Evolutionary conservation across 1,140 invertebrate genomes (phyloP), one percentile per base, ranked within the genome.

Genomic region (Pygmarrhopalites habei): DNA sequence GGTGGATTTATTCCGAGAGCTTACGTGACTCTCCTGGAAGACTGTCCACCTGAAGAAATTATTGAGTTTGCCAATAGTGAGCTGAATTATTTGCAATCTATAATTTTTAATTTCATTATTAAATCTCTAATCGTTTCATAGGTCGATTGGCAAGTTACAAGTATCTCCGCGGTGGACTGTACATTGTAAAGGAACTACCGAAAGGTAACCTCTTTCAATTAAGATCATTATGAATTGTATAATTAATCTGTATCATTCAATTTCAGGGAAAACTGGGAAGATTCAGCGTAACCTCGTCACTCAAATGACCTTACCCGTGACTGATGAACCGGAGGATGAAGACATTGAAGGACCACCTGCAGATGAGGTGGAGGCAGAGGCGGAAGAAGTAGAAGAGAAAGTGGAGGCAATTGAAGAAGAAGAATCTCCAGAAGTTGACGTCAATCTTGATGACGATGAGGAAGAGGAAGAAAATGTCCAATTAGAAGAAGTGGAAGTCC

Each of bases 1-100:
- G 64, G 59, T n/a, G 58, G 64, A 49, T 23, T 47, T 19, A 46
- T 66, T 41, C 64, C 64, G 32, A 41, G 64, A 39, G 64, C 58
- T 21, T 57, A 46, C 29, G 58, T 66, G 19, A 58, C 56, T 52
- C 21, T 52, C n/a, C 25, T 26, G 7, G 25, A 52, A 10, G 28
- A 52, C 5, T 47, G 44, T n/a, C 23, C 57, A 28, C n/a, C 44
- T 0, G 29, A 60, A 2, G 58, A 60, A 35, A 60, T 60, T 15
- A 35, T 15, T 28, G 1, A 21, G 1, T 51, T 51, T 30, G 46
- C 46, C 12, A 28, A 52, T 32, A 29, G 58, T 60, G 29, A 26
- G 15, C 2, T 55, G 23, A 7, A 25, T 41, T 26, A 25, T 14
- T 28, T 21, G 55, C 10, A 44, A 21, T 47, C 26, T 2, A 7